A percentile compares a stretch with the other conserved stretches of the same genome.
Conservation (phyloP, 2,888 invertebrate genomes). For the Lepidochrysops patricia region DNA sequence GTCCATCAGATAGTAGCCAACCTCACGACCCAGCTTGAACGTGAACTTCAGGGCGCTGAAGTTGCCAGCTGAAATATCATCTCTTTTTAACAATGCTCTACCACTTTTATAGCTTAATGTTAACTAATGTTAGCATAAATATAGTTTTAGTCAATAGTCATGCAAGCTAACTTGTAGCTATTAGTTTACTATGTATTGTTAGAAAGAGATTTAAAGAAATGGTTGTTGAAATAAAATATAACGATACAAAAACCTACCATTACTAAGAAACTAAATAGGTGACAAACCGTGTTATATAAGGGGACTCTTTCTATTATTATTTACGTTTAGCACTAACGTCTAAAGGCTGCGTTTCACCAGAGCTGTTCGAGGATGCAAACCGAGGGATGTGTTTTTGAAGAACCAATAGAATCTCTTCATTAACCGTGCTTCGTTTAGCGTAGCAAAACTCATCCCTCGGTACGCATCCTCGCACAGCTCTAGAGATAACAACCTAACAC, state of each 20-base stretch:
- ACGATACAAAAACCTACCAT: neutral
- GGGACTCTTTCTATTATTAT: neutral
- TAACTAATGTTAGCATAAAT: neutral
- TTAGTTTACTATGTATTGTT: neutral
- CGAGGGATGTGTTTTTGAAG: no score
- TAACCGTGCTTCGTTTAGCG: no score
- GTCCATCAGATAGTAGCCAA: constrained; percentile 91
- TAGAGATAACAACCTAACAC: no score
- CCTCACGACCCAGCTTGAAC: constrained; percentile 85
- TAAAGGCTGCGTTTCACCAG: no score
- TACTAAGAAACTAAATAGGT: neutral
- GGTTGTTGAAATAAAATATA: no score
- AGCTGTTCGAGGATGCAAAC: no score
- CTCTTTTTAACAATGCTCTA: neutral
- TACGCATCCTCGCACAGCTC: no score
- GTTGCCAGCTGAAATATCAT: constrained; percentile 78
- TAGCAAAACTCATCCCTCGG: no score
- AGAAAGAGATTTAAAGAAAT: neutral
- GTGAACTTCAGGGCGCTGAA: constrained; percentile 87
- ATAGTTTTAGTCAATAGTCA: neutral
- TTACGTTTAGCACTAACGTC: neutral
- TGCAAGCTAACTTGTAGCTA: neutral
- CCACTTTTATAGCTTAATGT: neutral
- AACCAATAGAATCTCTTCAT: no score
- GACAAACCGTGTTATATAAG: neutral